phyloP scores from a whole-genome alignment of 1,140 invertebrate genomes.

The Platorchestia sp. region DNA sequence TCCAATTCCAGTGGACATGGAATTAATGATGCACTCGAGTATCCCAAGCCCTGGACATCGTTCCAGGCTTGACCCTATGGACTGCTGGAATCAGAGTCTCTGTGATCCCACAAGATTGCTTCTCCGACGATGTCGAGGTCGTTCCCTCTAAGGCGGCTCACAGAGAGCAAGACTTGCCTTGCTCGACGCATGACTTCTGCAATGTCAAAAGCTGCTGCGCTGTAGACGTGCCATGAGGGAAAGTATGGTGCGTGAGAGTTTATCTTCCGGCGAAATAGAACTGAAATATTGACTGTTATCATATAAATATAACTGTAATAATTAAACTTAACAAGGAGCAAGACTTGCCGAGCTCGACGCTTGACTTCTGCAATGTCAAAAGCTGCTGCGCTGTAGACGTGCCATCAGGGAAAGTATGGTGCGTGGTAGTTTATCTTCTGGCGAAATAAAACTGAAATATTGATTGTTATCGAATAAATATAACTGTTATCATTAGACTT shows the following conservation, averaged over 20 bases:
- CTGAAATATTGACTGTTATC: too few species aligned
- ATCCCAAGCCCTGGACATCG: constrained; percentile 51
- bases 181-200: not conserved
- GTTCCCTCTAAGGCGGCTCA: not conserved
- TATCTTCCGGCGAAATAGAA: too few species aligned
- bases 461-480: too few species aligned
- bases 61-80: constrained; percentile 55
- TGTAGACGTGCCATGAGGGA: not conserved
- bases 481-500: too few species aligned
- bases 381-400: not conserved
- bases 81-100: constrained; percentile 42
- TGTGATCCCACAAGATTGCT: constrained; percentile 53
- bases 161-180: not conserved
- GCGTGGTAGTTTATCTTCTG: too few species aligned
- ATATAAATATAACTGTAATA: too few species aligned
- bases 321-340: too few species aligned
- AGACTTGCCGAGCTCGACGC: not conserved
- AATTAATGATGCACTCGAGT: constrained; percentile 55
- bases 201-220: not conserved
- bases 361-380: not conserved
- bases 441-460: too few species aligned
- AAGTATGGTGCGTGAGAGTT: not conserved
- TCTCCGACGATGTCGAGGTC: constrained; percentile 42
- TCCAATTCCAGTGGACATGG: constrained; percentile 55
- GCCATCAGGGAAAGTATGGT: not conserved